Base-by-base conservation (phyloP, 2,888 invertebrate genomes). In the Empis livida region DNA sequence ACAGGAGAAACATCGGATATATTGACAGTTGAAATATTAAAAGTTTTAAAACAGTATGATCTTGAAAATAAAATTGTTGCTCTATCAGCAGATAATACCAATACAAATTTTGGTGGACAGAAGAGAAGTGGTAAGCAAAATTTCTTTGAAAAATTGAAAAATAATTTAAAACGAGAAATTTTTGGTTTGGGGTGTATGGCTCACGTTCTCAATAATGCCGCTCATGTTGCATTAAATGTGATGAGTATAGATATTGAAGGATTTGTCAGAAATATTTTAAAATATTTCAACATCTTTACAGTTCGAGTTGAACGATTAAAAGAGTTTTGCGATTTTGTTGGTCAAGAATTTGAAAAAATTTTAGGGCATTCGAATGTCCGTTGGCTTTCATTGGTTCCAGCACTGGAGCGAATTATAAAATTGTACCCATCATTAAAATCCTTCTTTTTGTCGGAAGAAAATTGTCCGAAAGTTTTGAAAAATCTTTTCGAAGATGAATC, bases 161-260 rank as follows among this genome's bases (percentile, higher is more conserved):
- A 49, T 44, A 42, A 48, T 32, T 46, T 53, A 16, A 3, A 41
- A 20, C 38, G 44, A 49, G 49, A 53, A 44, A 51, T 55, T 48
- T 44, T 54, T 38, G 50, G 56, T 50, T 54, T 56, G 47, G 55
- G 56, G 47, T 56, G 57, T 51, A 54, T 49, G 52, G 56, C 56
- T 37, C 57, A 56, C 40, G 41, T 46, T 27, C 16, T 46, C 8
- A 32, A 41, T 23, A 46, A 42, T 17, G 46, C 46, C 23, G 32
- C 42, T n/a, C 41, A 46, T 32, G 20, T 17, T 17, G 55, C 48
- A 49, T 53, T 46, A 42, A 44, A 50, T 53, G 46, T 47, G 38
- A 54, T 57, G 50, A 44, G 56, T 47, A 49, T 56, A 44, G 56
- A 58, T 38, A 32, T 35, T 9, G 48, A 48, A 45, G 32, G 32